Evolutionary conservation across 2,888 invertebrate species (phyloP), one percentile per base, ranked within the genome.

Genomic region (Rapana venosa): DNA sequence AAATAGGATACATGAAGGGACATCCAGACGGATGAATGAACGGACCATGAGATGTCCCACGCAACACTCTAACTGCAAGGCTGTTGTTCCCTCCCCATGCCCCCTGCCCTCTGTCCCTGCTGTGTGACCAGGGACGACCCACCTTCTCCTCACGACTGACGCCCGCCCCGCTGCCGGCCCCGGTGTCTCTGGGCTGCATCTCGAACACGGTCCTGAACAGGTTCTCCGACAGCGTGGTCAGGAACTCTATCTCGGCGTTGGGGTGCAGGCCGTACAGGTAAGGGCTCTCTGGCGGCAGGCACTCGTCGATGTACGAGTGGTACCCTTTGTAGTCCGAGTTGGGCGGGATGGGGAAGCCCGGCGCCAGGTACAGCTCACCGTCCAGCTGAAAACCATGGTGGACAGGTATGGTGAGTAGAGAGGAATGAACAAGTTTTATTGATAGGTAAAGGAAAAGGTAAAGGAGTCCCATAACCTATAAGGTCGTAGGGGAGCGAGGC

Each of bases 161-260:
- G 0, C 98, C 98, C 77, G 98, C 97, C 0, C 98, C 98, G 0
- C 98, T 98, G 8, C 98, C 97, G 15, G 98, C 97, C 35, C 98
- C 98, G 0, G 98, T 98, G 95, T 99, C 99, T 94, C 99, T 97
- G 0, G 99, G 99, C 95, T 99, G 99, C 98, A 99, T 98, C 96
- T 99, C 99, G 96, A 99, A 98, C 88, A 99, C 98, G 0, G 98
- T 98, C 93, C 97, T 97, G 95, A 99, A 99, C 32, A 99, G 97
- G 96, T 98, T 98, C 95, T 99, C 99, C 98, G 99, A 98, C 0
- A 98, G 98, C 0, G 98, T 98, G 0, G 99, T 99, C 35, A 99
- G 96, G 95, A 99, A 99, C 26, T 99, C 99, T 84, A 99, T 98
- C 96, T 99, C 99, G 1, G 99, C 99, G 96, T 99, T 99, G 0